Evolutionary conservation across 2,888 invertebrate species (phyloP), one percentile per base, ranked within the genome.

Genomic region (Leptura quadrifasciata): DNA sequence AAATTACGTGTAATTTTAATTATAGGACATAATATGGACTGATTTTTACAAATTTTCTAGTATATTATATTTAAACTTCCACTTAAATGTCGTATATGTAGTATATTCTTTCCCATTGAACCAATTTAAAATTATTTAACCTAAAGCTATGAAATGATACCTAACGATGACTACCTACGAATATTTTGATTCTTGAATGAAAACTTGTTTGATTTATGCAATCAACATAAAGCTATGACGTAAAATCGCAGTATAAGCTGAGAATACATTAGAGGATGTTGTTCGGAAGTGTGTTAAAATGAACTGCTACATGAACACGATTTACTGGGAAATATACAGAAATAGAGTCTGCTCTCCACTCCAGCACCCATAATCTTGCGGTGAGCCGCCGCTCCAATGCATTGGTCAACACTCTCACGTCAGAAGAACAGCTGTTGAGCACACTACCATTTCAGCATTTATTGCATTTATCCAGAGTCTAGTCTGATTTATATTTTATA

Each of bases 201-300:
- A 78, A 78, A 65, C 57, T 75, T 69, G 70, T 65, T 68, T 70
- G 75, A 71, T 78, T 78, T 75, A 78, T 75, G 72, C 74, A 27
- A 71, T 74, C 74, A 69, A 58, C 74, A 64, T 74, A 75, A 76
- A 72, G 70, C 70, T 67, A 67, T 74, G 64, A 70, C 70, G 72
- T 74, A 72, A 31, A 68, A 31, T 64, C 55, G 75, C 72, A 74
- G 72, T 71, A 72, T 77, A 80, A 76, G 76, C 77, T 61, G 72
- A 70, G 72, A 71, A 72, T 79, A 76, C 74, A 79, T 80, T 74
- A 75, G 76, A 72, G 73, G 73, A 80, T 78, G 80, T 77, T 75
- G 77, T 73, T 72, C 61, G 70, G 76, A 69, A 73, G 65, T 39
- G 47, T 60, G 63, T 73, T 73, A 76, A 70, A 63, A 71, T 35